Evolutionary conservation across 1,140 invertebrate genomes (phyloP), one percentile per base, ranked within the genome.

Genomic region (Helicoverpa armigera): DNA sequence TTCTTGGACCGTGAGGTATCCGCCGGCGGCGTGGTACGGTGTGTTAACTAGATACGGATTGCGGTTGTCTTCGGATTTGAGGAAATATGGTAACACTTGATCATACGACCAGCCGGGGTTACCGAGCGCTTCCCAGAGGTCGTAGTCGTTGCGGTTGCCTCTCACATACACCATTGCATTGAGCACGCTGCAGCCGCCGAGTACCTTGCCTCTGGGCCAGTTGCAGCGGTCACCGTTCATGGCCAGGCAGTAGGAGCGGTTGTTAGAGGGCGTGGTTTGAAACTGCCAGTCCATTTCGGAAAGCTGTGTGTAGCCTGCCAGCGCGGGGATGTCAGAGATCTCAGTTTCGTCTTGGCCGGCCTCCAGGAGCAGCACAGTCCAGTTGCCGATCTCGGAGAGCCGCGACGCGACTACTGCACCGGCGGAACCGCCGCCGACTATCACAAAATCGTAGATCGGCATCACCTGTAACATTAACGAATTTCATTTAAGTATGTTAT

Each of bases 101-200:
- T 97, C 96, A 92, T 98, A 99, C 2, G 97, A 97, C 99, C 99
- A 99, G 2, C 98, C 98, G 0, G 95, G 93, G 84, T 99, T 99
- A 0, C 99, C 99, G 63, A 98, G 93, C 7, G 94, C 93, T 14
- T 97, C 97, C 99, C 99, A 99, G 10, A 97, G 95, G 90, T 99
- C 98, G 94, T 98, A 99, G 89, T 99, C 99, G 60, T 96, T 96
- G 65, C 96, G 96, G 89, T 99, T 99, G 29, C 99, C 99, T 58
- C 99, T 96, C 0, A 99, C 97, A 94, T 99, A 99, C 9, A 99
- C 96, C 98, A 99, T 99, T 1, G 98, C 98, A 92, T 99, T 99
- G 1, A 99, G 96, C 0, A 99, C 98, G 63, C 98, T 98, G 43
- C 98, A 98, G 13, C 99, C 99, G n/a, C 99, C 99, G 13, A 98